Evolutionary conservation across 2,888 invertebrate species (phyloP), one percentile per base, ranked within the genome.

Genomic region (Acrobeloides nanus): DNA sequence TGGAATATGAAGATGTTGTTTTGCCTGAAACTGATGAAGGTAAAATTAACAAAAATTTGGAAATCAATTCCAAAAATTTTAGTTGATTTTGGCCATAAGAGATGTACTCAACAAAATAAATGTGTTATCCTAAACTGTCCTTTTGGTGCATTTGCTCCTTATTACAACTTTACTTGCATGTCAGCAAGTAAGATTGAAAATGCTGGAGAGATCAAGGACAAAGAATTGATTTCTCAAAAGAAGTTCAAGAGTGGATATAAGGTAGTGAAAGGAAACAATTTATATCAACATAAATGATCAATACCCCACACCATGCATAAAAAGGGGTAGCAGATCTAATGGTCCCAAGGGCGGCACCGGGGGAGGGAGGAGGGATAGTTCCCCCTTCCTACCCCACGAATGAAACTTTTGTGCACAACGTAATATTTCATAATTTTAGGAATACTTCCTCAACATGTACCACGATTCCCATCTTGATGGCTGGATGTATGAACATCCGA

Each of bases 361-460:
- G 10, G 12, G 33, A 39, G 23, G 12, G 31, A 15, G 31, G 3
- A 10, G 2, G 35, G 15, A 10, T 29, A 29, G n/a, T 29, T 29
- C 29, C 8, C 29, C 29, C 29, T 29, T 8, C 29, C n/a, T 29
- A 17, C n/a, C 39, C 31, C 1, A 12, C 39, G n/a, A n/a, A n/a
- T n/a, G n/a, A n/a, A n/a, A n/a, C n/a, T n/a, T n/a, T n/a, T n/a
- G n/a, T n/a, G n/a, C n/a, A n/a, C n/a, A n/a, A n/a, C n/a, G n/a
- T n/a, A n/a, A n/a, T n/a, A n/a, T 15, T 4, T 12, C 4, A 1
- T 43, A 17, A 8, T 53, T 58, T 18, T 49, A 66, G 62, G 68
- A 68, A 37, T 47, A 60, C 37, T 66, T 64, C 44, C 59, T 64
- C 46, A 68, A 66, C 49, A 68, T 68, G 67, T 62, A 68, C 51